A percentile compares a stretch with the other conserved stretches of the same genome.
phyloP scores from a whole-genome alignment of 2,888 invertebrate species.

The Stenolophus ochropezus region DNA sequence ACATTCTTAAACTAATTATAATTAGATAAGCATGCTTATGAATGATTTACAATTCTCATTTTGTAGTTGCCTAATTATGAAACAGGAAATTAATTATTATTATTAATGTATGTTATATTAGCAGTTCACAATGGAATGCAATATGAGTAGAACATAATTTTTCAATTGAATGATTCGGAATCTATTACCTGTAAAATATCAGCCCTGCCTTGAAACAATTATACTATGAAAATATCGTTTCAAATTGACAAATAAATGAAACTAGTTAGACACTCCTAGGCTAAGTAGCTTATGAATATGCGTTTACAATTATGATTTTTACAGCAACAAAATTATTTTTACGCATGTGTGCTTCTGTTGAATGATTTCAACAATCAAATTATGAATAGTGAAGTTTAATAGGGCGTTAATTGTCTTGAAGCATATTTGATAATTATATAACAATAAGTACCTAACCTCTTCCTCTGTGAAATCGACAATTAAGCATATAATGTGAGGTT shows the following conservation, averaged over 20 bases:
- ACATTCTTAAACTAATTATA: too few relatives aligned
- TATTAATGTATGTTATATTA: background rate
- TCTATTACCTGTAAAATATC: background rate
- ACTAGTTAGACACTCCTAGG: background rate
- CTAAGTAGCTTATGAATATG: background rate
- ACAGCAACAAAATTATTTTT: background rate
- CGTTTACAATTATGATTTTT: background rate
- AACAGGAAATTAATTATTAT: background rate
- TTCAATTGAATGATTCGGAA: background rate
- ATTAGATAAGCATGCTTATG: too few relatives aligned
- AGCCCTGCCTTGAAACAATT: background rate
- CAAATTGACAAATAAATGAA: background rate
- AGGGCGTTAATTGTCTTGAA: too few relatives aligned
- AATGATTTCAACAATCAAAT: conserved; percentile 14
- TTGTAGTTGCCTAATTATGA: background rate
- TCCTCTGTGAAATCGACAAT: conserved; percentile 29
- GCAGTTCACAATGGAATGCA: background rate
- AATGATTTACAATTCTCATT: too few relatives aligned
- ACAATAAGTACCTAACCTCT: conserved; percentile 6
- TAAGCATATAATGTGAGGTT: conserved; percentile 25
- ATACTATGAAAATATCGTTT: background rate
- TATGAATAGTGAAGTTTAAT: background rate
- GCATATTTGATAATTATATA: conserved; percentile 25
- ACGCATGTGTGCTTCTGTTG: background rate
- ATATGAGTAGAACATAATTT: background rate